These are phyloP conservation scores for Phyllostomus discolor DNA, from an alignment of 2,113 vertebrate genomes.

Conservation along the genomic window DNA sequence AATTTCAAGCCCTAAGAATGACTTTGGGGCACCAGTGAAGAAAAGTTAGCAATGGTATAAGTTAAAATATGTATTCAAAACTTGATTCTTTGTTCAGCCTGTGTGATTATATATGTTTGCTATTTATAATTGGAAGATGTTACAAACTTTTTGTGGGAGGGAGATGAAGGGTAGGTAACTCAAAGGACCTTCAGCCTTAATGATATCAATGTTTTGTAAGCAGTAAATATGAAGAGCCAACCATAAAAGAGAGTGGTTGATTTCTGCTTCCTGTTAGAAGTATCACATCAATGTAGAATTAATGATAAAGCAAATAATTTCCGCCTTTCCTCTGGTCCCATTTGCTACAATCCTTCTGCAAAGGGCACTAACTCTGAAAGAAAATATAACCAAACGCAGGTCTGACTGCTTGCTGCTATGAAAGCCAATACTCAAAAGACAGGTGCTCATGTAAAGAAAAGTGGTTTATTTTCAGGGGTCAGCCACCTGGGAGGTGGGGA, in stretches of 20 bases:
- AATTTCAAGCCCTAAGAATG: background rate
- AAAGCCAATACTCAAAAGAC: no score
- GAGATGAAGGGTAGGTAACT: background rate
- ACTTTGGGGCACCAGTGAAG: slow-evolving; percentile 25
- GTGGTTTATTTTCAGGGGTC: no score
- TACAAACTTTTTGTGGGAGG: background rate
- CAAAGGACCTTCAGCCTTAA: background rate
- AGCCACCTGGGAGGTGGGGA: no score
- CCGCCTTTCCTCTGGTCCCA: background rate
- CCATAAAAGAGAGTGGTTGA: background rate
- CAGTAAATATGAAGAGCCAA: background rate
- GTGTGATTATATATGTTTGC: background rate
- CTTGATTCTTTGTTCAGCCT: background rate
- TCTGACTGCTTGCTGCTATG: no score
- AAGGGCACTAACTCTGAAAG: slow-evolving; percentile 10
- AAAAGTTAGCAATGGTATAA: slow-evolving; percentile 29
- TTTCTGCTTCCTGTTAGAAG: background rate
- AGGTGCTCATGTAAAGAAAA: no score
- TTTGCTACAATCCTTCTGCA: slow-evolving; percentile 13
- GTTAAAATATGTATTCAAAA: background rate
- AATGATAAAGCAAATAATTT: background rate
- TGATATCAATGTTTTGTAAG: background rate
- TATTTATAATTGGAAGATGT: background rate
- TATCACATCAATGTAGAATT: background rate
- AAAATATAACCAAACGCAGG: background rate